These are phyloP conservation scores for Oplegnathus fasciatus DNA, from an alignment of 2,113 vertebrate species.

Conservation along the genomic window DNA sequence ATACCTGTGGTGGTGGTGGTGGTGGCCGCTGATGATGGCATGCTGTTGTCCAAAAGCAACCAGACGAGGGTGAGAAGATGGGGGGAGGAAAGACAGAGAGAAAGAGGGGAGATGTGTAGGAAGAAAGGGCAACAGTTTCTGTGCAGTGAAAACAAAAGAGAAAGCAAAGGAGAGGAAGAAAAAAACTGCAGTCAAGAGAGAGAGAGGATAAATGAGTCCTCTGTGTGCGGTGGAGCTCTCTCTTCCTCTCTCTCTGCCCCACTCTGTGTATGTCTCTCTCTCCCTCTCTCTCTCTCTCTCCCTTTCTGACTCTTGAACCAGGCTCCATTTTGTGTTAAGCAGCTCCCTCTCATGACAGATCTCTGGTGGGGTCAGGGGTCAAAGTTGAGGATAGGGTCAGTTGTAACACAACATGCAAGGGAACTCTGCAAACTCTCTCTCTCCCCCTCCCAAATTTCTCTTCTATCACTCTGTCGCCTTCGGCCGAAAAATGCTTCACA, in stretches of 20 bases:
- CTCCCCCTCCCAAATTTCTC: conserved; percentile 13
- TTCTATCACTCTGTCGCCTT: conserved; percentile 17
- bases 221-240: conserved; percentile 74
- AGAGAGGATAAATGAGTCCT: conserved; percentile 88
- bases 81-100: conserved; percentile 25
- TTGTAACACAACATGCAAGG: conserved; percentile 96
- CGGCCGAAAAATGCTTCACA: not conserved
- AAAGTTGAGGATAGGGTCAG: conserved; percentile 99
- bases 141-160: conserved; percentile 84
- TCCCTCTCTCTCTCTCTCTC: conserved; percentile 56
- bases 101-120: conserved; percentile 53
- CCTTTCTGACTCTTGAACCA: conserved; percentile 90
- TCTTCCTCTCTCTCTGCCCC: conserved; percentile 78
- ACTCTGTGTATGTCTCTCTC: conserved; percentile 38
- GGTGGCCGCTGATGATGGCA: conserved; percentile 79
- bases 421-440: conserved; percentile 89
- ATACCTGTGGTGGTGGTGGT: conserved; percentile 93
- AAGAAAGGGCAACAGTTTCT: conserved; percentile 87
- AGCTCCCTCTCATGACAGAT: conserved; percentile 99
- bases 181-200: conserved; percentile 50
- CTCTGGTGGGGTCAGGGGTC: conserved; percentile 92
- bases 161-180: conserved; percentile 62
- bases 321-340: conserved; percentile 99
- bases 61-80: conserved; percentile 61
- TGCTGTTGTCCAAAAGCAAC: conserved; percentile 69